Evolutionary conservation across 1,140 invertebrate genomes (phyloP).

Genomic region (Steinernema feltiae): DNA sequence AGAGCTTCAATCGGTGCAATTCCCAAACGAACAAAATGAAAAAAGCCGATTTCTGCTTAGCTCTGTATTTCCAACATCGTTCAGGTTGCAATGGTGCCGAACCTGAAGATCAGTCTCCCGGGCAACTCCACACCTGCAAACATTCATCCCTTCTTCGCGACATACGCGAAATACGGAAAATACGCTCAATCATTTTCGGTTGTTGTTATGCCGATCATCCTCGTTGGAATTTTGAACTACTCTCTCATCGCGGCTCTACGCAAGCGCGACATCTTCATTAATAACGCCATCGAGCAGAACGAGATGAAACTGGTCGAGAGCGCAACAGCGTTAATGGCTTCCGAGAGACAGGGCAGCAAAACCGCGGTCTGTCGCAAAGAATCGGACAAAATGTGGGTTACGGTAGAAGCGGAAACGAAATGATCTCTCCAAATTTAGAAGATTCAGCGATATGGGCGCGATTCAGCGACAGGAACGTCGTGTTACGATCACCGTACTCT

Average conservation of each 20-base stretch:
- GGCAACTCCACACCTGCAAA: slow-evolving; percentile 22
- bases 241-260: slow-evolving; percentile 48
- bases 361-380: not conserved
- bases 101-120: slow-evolving; percentile 16
- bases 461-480: slow-evolving; percentile 46
- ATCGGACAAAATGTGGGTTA: not conserved
- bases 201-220: slow-evolving; percentile 31
- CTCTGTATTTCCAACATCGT: slow-evolving; percentile 29
- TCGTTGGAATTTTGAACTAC: slow-evolving; percentile 47
- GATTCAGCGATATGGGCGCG: slow-evolving; percentile 38
- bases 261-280: slow-evolving; percentile 44
- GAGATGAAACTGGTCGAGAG: slow-evolving; percentile 22
- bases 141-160: slow-evolving; percentile 11
- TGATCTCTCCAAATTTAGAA: slow-evolving; percentile 3
- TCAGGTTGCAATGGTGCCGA: slow-evolving; percentile 36
- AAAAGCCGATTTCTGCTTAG: no score
- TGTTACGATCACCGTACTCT: slow-evolving; percentile 44
- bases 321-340: not conserved
- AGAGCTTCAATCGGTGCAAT: no score
- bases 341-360: not conserved
- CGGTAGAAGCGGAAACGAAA: slow-evolving; percentile 19
- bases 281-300: slow-evolving; percentile 23
- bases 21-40: no score
- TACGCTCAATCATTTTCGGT: not conserved
- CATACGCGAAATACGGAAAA: slow-evolving; percentile 28